Evolutionary conservation across 2,113 vertebrate species (phyloP), one percentile per base, ranked within the genome.

Genomic region (Mormoops blainvillei): DNA sequence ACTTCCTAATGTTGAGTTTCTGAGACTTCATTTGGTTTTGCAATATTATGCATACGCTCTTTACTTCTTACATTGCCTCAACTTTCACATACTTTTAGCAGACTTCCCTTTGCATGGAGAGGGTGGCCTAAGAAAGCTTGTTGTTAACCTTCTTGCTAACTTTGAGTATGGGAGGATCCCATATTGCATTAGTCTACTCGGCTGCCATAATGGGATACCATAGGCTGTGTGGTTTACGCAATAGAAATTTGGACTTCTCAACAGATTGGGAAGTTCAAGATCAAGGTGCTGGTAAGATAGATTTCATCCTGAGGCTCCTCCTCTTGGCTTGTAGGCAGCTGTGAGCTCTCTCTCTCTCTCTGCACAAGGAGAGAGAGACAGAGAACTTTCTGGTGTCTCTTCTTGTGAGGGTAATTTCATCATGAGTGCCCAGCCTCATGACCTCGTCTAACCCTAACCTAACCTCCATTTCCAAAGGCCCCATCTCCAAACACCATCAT

Each of bases 1-100:
- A 95, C 20, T 81, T 93, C 83, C 73, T 67, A n/a, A 26, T 87
- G 95, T 56, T 87, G 38, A 87, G 41, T 92, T 76, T 77, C 50
- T 48, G 91, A 96, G 56, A 4, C 31, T 82, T 96, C 67, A 41
- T 61, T 68, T 88, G 38, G 56, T 91, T 89, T 85, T 76, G 65
- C 78, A 86, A 12, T 9, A 45, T 36, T 36, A 22, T 24, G 12
- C 63, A 74, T 19, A n/a, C 38, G 50, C 31, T 36, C 58, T 65
- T 83, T 70, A 68, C 50, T 73, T 80, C 36, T 61, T 80, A 71
- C 19, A 10, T 4, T 18, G 45, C 67, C 84, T 93, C 84, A 87
- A 12, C 38, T 24, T 52, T 80, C 50, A 61, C 14, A 43, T 2
- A 14, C 33, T 84, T 82, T 83, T 18, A 84, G 63, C 43, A 63